Evolutionary conservation across 2,113 vertebrate genomes (phyloP).

Genomic region (Corythornis cristatus): DNA sequence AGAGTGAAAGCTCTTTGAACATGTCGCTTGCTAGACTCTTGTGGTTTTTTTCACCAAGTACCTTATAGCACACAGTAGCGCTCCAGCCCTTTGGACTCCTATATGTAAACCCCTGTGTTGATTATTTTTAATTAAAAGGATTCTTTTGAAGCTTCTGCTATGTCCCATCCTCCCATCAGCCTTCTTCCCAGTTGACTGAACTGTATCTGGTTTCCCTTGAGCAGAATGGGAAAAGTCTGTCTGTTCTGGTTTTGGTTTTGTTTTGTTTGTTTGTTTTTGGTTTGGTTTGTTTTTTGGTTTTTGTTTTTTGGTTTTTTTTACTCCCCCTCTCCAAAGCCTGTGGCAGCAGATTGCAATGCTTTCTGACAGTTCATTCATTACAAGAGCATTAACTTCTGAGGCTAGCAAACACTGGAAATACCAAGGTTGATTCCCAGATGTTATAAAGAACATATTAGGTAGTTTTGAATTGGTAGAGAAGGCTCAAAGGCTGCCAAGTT

Average conservation of each 20-base stretch:
- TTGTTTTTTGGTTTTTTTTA: background rate
- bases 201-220: background rate
- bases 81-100: background rate
- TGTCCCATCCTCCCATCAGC: background rate
- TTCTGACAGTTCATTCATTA: constrained; percentile 45
- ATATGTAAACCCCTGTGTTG: background rate
- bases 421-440: background rate
- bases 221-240: constrained; percentile 30
- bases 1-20: background rate
- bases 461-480: background rate
- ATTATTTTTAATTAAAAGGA: background rate
- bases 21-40: background rate
- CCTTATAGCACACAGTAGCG: background rate
- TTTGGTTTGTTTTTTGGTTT: too few relatives aligned
- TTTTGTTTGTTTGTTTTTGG: background rate
- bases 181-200: background rate
- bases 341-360: background rate
- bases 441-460: background rate
- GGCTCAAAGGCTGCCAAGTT: background rate
- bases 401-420: background rate
- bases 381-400: background rate
- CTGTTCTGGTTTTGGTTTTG: too few relatives aligned
- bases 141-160: background rate
- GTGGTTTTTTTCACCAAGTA: background rate
- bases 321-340: background rate